A percentile compares a stretch with the other conserved stretches of the same genome.
phyloP scores from a whole-genome alignment of 2,797 vertebrate species.

The Onychomys torridus region DNA sequence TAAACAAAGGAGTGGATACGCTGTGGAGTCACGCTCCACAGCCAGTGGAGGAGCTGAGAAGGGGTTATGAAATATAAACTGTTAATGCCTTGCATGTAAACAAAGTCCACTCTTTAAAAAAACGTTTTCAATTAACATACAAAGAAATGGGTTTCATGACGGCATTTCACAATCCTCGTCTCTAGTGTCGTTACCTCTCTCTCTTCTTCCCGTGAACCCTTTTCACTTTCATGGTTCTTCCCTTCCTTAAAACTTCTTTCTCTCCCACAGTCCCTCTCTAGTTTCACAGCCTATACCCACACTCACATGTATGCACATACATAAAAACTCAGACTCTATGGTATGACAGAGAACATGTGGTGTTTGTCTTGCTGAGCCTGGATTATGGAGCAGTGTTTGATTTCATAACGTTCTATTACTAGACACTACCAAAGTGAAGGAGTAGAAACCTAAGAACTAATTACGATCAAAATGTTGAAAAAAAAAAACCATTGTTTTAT shows the following conservation, averaged over 20 bases:
- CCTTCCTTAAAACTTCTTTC: not conserved
- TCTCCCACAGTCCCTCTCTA: not conserved
- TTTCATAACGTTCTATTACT: constrained; percentile 29
- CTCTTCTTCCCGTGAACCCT: too few relatives aligned
- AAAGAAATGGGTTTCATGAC: not conserved
- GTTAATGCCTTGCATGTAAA: not conserved
- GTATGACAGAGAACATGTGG: not conserved
- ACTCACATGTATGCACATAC: not conserved
- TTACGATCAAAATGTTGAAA: constrained; percentile 27
- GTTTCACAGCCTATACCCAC: not conserved
- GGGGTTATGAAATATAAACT: not conserved
- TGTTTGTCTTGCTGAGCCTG: not conserved
- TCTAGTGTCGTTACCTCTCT: not conserved
- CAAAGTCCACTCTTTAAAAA: not conserved
- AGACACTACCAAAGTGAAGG: not conserved
- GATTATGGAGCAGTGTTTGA: not conserved
- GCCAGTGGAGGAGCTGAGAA: not conserved
- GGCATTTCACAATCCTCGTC: not conserved
- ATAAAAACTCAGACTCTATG: not conserved
- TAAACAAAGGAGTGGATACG: not conserved
- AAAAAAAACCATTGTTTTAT: constrained; percentile 13
- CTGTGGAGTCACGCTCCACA: not conserved
- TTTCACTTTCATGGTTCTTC: too few relatives aligned
- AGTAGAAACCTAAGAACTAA: constrained; percentile 31
- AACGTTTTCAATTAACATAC: not conserved